Conservation (phyloP, 2,113 vertebrate genomes). For the Petaurus breviceps region DNA sequence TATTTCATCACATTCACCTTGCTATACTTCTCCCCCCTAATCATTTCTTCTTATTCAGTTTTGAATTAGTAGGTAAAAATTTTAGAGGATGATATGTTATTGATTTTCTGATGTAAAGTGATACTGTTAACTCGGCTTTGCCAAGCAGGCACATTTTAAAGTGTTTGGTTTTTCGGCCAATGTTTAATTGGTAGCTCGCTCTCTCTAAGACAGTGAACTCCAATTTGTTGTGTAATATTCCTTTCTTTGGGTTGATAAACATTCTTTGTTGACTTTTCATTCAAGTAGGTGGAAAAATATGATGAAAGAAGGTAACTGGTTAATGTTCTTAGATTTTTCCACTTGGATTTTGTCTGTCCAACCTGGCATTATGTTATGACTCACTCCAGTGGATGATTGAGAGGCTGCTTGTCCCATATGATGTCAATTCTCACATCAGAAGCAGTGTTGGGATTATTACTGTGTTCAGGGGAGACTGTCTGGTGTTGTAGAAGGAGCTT, state of each 20-base stretch:
- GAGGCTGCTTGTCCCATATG: neutral
- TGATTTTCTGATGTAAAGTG: neutral
- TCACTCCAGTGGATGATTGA: neutral
- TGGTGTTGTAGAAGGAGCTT: neutral
- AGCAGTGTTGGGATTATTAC: neutral
- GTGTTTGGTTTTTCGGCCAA: neutral
- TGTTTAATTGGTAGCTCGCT: neutral
- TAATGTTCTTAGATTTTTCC: neutral
- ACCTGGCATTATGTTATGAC: neutral
- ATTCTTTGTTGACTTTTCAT: neutral
- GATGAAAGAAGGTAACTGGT: neutral
- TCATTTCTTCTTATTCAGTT: neutral
- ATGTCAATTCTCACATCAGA: neutral
- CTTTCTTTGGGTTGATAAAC: neutral
- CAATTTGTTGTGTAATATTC: neutral
- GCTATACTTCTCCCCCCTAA: neutral
- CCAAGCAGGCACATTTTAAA: neutral
- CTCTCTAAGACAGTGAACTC: neutral
- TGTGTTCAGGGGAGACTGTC: neutral
- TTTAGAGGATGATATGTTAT: neutral
- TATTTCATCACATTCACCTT: neutral
- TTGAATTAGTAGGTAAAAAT: neutral
- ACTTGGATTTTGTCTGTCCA: neutral
- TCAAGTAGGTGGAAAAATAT: neutral
- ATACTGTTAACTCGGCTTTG: neutral